A percentile compares a stretch with the other conserved stretches of the same genome.
These are phyloP conservation scores for Cataglyphis rosenhaueri DNA, from an alignment of 2,888 invertebrate species.

Conservation along the genomic window DNA sequence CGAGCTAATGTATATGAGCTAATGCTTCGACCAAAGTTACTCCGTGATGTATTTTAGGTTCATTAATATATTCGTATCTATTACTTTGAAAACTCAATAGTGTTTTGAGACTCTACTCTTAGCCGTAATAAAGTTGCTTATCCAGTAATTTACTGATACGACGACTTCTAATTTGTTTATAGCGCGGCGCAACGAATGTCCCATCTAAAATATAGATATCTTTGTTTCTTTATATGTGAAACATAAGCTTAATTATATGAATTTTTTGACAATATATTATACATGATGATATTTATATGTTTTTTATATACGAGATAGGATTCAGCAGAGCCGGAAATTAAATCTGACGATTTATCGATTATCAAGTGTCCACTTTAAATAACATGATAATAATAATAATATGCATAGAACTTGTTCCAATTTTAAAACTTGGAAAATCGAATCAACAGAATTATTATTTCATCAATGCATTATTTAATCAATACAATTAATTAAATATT, in stretches of 20 bases:
- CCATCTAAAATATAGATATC: slow-evolving; percentile 4
- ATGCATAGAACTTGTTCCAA: neutral
- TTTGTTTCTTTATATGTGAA: neutral
- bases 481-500: too few species aligned
- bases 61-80: slow-evolving; percentile 3
- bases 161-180: slow-evolving; percentile 21
- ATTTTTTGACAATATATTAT: neutral
- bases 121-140: slow-evolving; percentile 35
- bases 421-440: neutral
- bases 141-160: slow-evolving; percentile 19
- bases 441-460: neutral
- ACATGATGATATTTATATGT: too few species aligned
- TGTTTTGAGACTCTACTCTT: slow-evolving; percentile 28
- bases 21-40: slow-evolving; percentile 30
- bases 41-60: neutral
- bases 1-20: neutral
- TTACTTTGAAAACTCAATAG: slow-evolving; percentile 17
- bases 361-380: neutral
- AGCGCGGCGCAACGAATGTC: neutral
- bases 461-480: too few species aligned
- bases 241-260: neutral
- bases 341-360: neutral
- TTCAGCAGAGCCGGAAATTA: neutral
- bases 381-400: too few species aligned
- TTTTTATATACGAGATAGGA: too few species aligned